Evolutionary conservation across 2,113 vertebrate genomes (phyloP).

Genomic region (Hemiscyllium ocellatum): DNA sequence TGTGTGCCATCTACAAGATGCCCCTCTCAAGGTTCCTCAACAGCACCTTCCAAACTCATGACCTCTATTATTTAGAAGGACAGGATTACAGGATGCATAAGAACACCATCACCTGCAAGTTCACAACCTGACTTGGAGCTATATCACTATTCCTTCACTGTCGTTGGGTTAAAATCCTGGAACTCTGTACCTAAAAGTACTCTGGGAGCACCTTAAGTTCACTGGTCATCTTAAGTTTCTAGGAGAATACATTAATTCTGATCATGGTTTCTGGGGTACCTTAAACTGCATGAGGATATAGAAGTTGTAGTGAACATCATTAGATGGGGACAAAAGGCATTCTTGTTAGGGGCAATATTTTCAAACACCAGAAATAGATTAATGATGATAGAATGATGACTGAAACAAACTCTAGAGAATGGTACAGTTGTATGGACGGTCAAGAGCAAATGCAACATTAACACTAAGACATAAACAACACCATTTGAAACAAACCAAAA

Average conservation of each 20-base stretch:
- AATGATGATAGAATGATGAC: neutral
- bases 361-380: neutral
- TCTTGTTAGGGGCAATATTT: neutral
- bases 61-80: neutral
- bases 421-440: neutral
- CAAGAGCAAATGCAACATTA: neutral
- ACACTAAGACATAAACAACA: neutral
- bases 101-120: neutral
- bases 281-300: neutral
- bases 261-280: neutral
- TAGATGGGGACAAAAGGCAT: neutral
- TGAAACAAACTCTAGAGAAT: neutral
- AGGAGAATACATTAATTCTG: neutral
- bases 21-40: neutral
- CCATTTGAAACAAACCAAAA: neutral
- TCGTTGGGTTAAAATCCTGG: neutral
- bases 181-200: neutral
- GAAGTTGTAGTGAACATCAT: neutral
- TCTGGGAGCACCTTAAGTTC: neutral
- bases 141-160: neutral
- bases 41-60: neutral
- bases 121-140: neutral
- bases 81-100: neutral
- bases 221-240: neutral
- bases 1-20: too few species aligned